Conservation (phyloP, 2,888 invertebrate genomes). For the Leucophenga montana region DNA sequence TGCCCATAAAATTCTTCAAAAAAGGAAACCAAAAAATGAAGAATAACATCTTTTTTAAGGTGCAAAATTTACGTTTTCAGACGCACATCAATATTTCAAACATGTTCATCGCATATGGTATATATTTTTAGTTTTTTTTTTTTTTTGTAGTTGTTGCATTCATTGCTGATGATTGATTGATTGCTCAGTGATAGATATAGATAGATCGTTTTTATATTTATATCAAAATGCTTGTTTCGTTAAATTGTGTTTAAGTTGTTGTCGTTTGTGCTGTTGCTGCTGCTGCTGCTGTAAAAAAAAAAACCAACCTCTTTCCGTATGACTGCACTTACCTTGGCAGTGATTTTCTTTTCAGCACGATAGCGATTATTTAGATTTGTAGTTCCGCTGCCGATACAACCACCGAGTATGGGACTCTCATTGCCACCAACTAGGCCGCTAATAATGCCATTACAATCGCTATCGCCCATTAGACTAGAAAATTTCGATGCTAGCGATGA, state of each 20-base stretch:
- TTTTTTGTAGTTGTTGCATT: not conserved
- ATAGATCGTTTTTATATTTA: too few species aligned
- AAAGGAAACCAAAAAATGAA: not conserved
- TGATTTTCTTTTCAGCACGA: constrained; percentile 73
- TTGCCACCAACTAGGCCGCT: constrained; percentile 44
- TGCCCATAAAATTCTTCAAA: constrained; percentile 1
- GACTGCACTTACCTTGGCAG: constrained; percentile 70
- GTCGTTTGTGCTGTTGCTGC: too few species aligned
- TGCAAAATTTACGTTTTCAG: not conserved
- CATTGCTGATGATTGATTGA: not conserved
- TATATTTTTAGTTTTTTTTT: not conserved
- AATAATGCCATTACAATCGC: constrained; percentile 58
- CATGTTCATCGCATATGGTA: constrained; percentile 1
- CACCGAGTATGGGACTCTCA: constrained; percentile 59
- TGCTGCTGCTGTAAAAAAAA: too few species aligned
- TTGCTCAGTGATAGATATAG: too few species aligned
- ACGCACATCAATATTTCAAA: constrained; percentile 8
- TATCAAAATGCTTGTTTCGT: too few species aligned
- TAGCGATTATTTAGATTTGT: constrained; percentile 69
- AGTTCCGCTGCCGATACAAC: constrained; percentile 47
- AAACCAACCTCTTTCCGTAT: too few species aligned
- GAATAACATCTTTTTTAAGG: not conserved
- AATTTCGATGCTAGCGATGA: constrained; percentile 69
- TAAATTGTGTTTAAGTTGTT: too few species aligned
- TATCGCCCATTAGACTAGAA: constrained; percentile 66